Percentiles rank a stretch among this genome's conserved stretches.
phyloP scores from a whole-genome alignment of 1,140 invertebrate genomes.

The Tetragonula clypearis region DNA sequence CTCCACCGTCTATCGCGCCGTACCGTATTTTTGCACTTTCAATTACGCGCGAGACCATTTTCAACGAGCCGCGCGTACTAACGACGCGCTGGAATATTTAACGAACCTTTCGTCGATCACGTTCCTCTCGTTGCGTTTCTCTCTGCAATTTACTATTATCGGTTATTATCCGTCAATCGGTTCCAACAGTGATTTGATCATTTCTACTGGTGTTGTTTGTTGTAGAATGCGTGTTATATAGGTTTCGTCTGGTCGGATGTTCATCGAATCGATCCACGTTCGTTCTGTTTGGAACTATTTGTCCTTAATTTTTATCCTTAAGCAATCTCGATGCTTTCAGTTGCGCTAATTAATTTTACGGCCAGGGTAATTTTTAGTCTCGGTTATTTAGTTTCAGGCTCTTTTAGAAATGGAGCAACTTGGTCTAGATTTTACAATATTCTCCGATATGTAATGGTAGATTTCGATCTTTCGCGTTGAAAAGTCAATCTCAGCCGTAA shows the following conservation, averaged over 20 bases:
- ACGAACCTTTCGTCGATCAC: background rate
- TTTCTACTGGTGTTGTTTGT: background rate
- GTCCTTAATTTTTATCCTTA: background rate
- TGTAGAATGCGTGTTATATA: background rate
- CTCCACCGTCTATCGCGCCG: background rate
- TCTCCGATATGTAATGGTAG: too few relatives aligned
- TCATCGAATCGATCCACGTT: background rate
- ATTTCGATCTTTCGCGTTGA: too few relatives aligned
- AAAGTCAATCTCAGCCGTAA: background rate
- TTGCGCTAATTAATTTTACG: background rate
- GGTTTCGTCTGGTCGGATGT: background rate
- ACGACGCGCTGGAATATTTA: background rate
- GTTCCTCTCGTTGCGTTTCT: background rate
- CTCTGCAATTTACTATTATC: background rate
- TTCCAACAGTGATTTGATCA: too few relatives aligned
- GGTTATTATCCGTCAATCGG: conserved; percentile 2
- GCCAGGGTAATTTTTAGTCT: too few relatives aligned
- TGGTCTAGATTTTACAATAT: too few relatives aligned
- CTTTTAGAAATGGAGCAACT: too few relatives aligned
- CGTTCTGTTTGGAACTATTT: too few relatives aligned
- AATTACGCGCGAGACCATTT: conserved; percentile 27
- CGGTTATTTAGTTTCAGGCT: too few relatives aligned
- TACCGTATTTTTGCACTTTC: conserved; percentile 40
- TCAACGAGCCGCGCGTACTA: background rate
- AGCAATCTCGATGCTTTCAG: background rate